phyloP scores from a whole-genome alignment of 2,113 vertebrate genomes.

The Pica pica region DNA sequence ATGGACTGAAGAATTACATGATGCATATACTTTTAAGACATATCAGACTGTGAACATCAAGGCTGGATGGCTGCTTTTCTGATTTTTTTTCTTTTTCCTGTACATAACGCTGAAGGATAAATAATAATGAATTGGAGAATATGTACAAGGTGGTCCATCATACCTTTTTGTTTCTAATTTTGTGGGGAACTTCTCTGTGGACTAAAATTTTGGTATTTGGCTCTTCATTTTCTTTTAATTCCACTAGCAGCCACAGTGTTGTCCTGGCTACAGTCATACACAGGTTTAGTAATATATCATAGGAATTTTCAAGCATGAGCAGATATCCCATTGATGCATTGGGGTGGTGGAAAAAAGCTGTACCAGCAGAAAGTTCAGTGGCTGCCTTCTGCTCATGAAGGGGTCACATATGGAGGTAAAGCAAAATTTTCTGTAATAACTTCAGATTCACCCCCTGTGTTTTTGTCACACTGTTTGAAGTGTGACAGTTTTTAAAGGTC shows the following conservation, averaged over 20 bases:
- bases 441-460: not conserved
- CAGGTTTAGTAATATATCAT: not conserved
- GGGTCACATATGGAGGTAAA: not conserved
- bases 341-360: not conserved
- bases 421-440: not conserved
- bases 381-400: not conserved
- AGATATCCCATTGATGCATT: not conserved
- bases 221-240: not conserved
- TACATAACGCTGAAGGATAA: not conserved
- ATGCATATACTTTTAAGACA: not conserved
- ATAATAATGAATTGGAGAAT: not conserved
- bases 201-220: not conserved
- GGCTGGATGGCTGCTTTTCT: not conserved
- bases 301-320: not conserved
- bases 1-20: not conserved
- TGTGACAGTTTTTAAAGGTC: not conserved
- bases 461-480: not conserved
- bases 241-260: not conserved
- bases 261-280: not conserved
- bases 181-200: not conserved
- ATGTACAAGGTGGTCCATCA: not conserved
- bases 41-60: not conserved
- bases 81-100: not conserved
- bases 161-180: not conserved
- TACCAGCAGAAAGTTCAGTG: not conserved